Conservation (phyloP, 1,140 invertebrate genomes). For the Aplysia californica region DNA sequence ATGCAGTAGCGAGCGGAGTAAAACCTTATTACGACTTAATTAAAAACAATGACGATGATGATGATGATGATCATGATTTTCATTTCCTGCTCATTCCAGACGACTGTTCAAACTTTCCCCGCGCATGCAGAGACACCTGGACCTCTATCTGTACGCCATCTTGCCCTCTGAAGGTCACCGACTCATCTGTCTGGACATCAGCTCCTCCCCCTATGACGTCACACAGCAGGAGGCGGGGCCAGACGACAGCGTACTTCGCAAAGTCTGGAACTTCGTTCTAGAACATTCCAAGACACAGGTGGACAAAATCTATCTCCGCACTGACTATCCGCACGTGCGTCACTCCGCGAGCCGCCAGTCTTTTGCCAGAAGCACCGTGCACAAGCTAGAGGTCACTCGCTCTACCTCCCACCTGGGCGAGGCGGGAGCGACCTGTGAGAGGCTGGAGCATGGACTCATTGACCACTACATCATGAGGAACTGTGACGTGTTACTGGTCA, state of each 20-base stretch:
- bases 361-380: background rate
- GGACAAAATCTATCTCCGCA: constrained; percentile 30
- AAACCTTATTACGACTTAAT: too few relatives aligned
- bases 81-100: too few relatives aligned
- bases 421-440: background rate
- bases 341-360: background rate
- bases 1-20: too few relatives aligned
- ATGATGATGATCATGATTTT: too few relatives aligned
- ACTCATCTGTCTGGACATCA: constrained; percentile 34
- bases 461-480: constrained; percentile 27
- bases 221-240: background rate
- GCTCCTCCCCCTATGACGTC: background rate
- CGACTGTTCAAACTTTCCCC: constrained; percentile 20
- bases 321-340: constrained; percentile 28
- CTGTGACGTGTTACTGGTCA: constrained; percentile 34
- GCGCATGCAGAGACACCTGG: background rate
- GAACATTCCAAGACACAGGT: background rate
- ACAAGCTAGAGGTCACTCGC: background rate
- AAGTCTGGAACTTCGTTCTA: constrained; percentile 32
- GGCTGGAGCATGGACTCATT: constrained; percentile 22
- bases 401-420: background rate
- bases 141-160: background rate
- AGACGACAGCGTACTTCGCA: too few relatives aligned
- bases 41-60: too few relatives aligned
- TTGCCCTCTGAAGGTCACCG: background rate